Evolutionary conservation across 2,888 invertebrate species (phyloP).

Genomic region (Ypsolopha scabrella): DNA sequence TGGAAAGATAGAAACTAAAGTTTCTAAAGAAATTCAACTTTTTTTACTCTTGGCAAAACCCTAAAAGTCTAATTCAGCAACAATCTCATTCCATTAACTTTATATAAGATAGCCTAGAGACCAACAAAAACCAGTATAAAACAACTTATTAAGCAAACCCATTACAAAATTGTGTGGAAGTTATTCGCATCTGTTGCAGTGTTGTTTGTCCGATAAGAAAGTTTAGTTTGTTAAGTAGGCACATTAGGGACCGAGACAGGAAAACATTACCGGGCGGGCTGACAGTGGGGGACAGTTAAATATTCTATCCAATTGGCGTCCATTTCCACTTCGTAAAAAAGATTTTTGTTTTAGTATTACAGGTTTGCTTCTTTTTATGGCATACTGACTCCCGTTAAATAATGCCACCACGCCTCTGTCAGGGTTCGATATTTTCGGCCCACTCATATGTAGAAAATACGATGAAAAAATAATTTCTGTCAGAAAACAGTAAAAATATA

Average conservation of each 20-base stretch:
- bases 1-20: neutral
- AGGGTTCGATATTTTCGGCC: no score
- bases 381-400: no score
- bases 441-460: no score
- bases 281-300: slow-evolving; percentile 59
- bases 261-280: slow-evolving; percentile 56
- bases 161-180: neutral
- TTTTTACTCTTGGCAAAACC: neutral
- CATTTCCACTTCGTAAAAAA: slow-evolving; percentile 17
- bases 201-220: slow-evolving; percentile 60
- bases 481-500: no score
- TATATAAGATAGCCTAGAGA: neutral
- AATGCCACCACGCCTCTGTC: no score
- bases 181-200: slow-evolving; percentile 12
- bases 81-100: no score
- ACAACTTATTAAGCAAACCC: neutral
- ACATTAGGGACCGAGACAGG: slow-evolving; percentile 59
- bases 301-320: slow-evolving; percentile 59
- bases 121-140: neutral
- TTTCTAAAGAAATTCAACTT: neutral
- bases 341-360: no score
- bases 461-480: no score
- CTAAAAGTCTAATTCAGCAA: no score
- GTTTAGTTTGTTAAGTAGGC: slow-evolving; percentile 64
- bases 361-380: no score